Evolutionary conservation across 2,888 invertebrate genomes (phyloP), one percentile per base, ranked within the genome.

Genomic region (Cyaniris semiargus): DNA sequence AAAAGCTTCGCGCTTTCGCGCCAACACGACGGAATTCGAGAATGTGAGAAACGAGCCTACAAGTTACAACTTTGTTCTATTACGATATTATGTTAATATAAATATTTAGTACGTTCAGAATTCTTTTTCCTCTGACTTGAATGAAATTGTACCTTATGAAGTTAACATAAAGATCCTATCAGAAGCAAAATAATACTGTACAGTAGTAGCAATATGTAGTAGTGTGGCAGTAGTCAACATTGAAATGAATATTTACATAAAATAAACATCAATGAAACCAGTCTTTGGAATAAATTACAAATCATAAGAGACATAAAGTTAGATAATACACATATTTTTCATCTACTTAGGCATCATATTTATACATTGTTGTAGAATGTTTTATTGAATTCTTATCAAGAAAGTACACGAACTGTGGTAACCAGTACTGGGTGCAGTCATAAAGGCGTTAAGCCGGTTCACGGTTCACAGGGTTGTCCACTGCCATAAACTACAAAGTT

Each of bases 341-440:
- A 27, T 27, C 13, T 66, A 21, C 4, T 66, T 44, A 44, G 10
- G 44, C 13, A 66, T 15, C 5, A 13, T 27, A 60, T 23, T 66
- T 27, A 66, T 66, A 66, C 27, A 66, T 27, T 66, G 27, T 66
- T 27, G 21, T 23, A 27, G 60, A 66, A 31, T 66, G 66, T 66
- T 66, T 66, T 66, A 66, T 66, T 66, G 66, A 66, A 66, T 66
- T 66, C 66, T 66, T 66, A 66, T 66, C 66, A 66, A 66, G 66
- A 66, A 66, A 66, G 66, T 66, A 31, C 15, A 66, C 66, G 66
- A 66, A 66, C 66, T 66, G 66, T 31, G 27, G 27, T 27, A 66
- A 66, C 27, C 27, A 3, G 60, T 27, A 3, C n/a, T 15, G 10
- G 27, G 27, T 31, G 18, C 27, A 66, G 66, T 66, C 27, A 18